A percentile compares a stretch with the other conserved stretches of the same genome.
phyloP scores from a whole-genome alignment of 2,888 invertebrate species.

The Apantesis nais region DNA sequence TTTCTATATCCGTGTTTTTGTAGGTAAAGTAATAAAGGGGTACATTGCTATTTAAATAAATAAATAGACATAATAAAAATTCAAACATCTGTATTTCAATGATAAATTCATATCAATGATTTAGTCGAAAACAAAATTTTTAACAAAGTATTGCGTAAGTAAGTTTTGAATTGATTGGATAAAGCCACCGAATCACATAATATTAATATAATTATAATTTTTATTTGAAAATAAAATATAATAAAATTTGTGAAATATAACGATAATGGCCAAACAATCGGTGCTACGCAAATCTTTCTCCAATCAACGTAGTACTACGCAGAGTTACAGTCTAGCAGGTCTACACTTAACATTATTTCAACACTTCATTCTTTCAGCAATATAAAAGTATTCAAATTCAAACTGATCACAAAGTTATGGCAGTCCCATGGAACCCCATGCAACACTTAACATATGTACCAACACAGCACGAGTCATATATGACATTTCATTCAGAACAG shows the following conservation, averaged over 20 bases:
- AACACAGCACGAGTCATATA: constrained; percentile 72
- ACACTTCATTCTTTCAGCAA: constrained; percentile 78
- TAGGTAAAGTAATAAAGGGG: background rate
- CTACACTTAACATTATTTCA: constrained; percentile 81
- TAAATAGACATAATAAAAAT: constrained; percentile 67
- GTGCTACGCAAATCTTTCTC: constrained; percentile 65
- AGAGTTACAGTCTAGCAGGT: constrained; percentile 81
- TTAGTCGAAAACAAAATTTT: constrained; percentile 82
- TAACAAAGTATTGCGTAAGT: constrained; percentile 80
- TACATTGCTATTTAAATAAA: constrained; percentile 30
- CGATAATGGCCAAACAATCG: constrained; percentile 58
- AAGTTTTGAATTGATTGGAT: constrained; percentile 77
- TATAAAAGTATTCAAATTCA: constrained; percentile 86
- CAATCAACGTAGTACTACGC: constrained; percentile 76
- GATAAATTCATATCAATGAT: constrained; percentile 81
- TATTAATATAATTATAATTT: constrained; percentile 43
- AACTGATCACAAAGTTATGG: constrained; percentile 85
- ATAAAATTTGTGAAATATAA: constrained; percentile 61
- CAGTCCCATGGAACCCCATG: constrained; percentile 82
- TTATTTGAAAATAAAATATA: constrained; percentile 53
- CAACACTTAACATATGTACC: constrained; percentile 74
- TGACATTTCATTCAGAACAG: constrained; percentile 73
- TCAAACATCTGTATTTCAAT: constrained; percentile 84
- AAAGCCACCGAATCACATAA: constrained; percentile 65
- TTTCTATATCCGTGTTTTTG: background rate